A percentile compares a stretch with the other conserved stretches of the same genome.
phyloP scores from a whole-genome alignment of 2,797 vertebrate species.

The Hyperoplus immaculatus region DNA sequence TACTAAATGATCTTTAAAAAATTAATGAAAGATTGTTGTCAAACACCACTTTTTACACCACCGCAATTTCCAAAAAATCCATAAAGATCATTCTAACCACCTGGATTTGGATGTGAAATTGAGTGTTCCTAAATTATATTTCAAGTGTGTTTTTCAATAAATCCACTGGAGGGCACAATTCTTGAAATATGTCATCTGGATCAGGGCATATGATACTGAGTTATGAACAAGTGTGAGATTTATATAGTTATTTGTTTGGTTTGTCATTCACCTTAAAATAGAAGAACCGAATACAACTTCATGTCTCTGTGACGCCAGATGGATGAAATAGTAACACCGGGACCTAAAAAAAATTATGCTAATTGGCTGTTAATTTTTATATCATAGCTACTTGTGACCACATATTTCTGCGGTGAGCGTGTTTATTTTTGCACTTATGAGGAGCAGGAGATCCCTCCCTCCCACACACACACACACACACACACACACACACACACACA shows the following conservation, averaged over 20 bases:
- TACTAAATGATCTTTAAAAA: too few species aligned
- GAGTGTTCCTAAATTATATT: too few species aligned
- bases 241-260: neutral
- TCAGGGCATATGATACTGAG: neutral
- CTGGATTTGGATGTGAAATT: too few species aligned
- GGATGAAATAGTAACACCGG: neutral
- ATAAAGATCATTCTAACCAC: neutral
- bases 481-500: constrained; percentile 58
- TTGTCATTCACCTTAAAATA: neutral
- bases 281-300: neutral
- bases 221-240: neutral
- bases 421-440: constrained; percentile 46
- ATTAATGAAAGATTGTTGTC: too few species aligned
- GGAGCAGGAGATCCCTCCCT: constrained; percentile 13
- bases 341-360: neutral
- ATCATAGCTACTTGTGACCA: constrained; percentile 6
- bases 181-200: neutral
- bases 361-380: constrained; percentile 6
- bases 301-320: neutral
- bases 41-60: neutral
- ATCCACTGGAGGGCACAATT: constrained; percentile 25
- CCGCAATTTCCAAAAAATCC: neutral
- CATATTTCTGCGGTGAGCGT: constrained; percentile 20
- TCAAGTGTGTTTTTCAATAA: neutral
- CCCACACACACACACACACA: constrained; percentile 33